Evolutionary conservation across 2,797 vertebrate species (phyloP), one percentile per base, ranked within the genome.

Genomic region (Phrynocephalus forsythii): DNA sequence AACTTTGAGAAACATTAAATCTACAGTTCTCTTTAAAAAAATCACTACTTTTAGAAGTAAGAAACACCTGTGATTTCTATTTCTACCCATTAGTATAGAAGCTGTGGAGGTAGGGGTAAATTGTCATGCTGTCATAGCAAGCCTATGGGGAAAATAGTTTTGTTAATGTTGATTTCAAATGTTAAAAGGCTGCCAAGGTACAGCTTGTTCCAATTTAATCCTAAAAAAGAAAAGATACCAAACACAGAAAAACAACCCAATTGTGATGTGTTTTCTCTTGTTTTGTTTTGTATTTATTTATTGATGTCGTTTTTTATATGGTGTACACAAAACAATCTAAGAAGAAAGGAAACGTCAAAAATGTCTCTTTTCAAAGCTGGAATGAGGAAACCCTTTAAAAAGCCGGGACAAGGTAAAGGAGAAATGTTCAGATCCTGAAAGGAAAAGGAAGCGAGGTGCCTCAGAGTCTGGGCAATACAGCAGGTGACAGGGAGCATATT

Each of bases 401-500:
- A 84, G 15, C 9, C 2, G 85, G 94, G 94, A 93, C 94, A 94
- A 95, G 96, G 89, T 89, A 63, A 88, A 87, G 94, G 81, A 0
- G 1, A 95, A 95, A 91, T 90, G 85, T 94, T 95, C 90, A 93
- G 79, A 95, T 95, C 88, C 91, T 93, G 83, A 95, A 93, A 85
- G 83, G 79, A 86, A 76, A 91, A 87, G 87, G 94, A 93, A 87
- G 87, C 92, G 90, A 86, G 87, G 91, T 93, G 95, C 95, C 95
- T 95, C 91, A 96, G 94, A 97, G 93, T 87, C 89, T 84, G 91
- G 94, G 85, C 90, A 92, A 93, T 92, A 84, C 86, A 75, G 79
- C 87, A 92, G 95, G 96, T 96, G 96, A 96, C 96, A 96, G 92
- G 91, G 93, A 95, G 86, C 93, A 93, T 79, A 82, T 90, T 84